A percentile compares a stretch with the other conserved stretches of the same genome.
Evolutionary conservation across 2,113 vertebrate genomes (phyloP).

Genomic region (Cariama cristata): DNA sequence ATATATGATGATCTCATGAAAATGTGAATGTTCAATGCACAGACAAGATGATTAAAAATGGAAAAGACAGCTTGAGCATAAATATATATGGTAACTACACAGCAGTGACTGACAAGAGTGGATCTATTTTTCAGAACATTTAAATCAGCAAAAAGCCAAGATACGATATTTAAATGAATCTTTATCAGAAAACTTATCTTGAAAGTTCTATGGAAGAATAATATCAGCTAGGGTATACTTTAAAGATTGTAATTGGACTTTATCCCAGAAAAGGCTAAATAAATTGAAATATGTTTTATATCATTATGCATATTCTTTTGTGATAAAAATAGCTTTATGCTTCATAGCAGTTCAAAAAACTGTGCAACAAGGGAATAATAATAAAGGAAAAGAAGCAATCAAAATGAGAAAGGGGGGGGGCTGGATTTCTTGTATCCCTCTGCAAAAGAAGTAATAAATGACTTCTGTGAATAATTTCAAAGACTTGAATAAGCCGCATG

Average conservation of each 20-base stretch:
- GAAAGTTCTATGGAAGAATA: slow-evolving; percentile 52
- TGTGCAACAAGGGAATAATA: slow-evolving; percentile 59
- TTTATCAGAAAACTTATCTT: slow-evolving; percentile 63
- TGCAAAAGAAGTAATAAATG: slow-evolving; percentile 61
- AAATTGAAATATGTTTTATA: slow-evolving; percentile 75
- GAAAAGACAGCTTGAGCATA: slow-evolving; percentile 13
- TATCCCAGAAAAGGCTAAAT: slow-evolving; percentile 71
- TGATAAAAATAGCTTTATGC: slow-evolving; percentile 72
- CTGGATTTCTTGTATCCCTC: slow-evolving; percentile 39
- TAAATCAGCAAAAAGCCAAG: slow-evolving; percentile 48
- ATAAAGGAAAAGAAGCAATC: slow-evolving; percentile 67
- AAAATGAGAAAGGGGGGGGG: slow-evolving; percentile 45
- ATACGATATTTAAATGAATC: slow-evolving; percentile 47
- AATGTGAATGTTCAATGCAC: not conserved
- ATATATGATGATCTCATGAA: not conserved
- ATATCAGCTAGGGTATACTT: slow-evolving; percentile 60
- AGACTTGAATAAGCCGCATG: slow-evolving; percentile 39
- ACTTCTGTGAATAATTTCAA: slow-evolving; percentile 70
- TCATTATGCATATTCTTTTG: slow-evolving; percentile 66
- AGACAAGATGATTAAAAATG: slow-evolving; percentile 1
- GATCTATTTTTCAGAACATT: slow-evolving; percentile 27
- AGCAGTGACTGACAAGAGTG: slow-evolving; percentile 18
- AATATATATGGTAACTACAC: not conserved
- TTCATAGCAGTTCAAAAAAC: slow-evolving; percentile 55
- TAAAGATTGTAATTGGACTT: slow-evolving; percentile 73